A percentile compares a stretch with the other conserved stretches of the same genome.
Conservation (phyloP, 2,888 invertebrate species). For the Dendrolimus houi region DNA sequence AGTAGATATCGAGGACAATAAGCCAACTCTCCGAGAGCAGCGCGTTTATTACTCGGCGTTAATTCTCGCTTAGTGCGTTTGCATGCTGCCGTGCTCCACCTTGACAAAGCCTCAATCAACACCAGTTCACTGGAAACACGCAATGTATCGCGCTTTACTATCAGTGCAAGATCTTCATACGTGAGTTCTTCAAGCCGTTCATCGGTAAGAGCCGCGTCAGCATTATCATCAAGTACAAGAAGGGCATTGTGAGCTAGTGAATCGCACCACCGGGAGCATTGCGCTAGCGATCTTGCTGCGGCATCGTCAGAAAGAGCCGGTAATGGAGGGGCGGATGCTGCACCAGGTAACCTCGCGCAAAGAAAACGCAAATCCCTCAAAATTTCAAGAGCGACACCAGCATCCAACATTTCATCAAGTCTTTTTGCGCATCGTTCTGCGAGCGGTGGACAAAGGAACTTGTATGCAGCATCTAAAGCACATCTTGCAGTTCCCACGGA, state of each 20-base stretch:
- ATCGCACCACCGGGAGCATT: constrained; percentile 73
- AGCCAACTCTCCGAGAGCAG: constrained; percentile 67
- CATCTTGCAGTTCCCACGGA: constrained; percentile 80
- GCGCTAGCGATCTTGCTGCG: constrained; percentile 54
- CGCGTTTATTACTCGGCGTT: constrained; percentile 59
- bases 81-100: constrained; percentile 65
- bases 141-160: constrained; percentile 81
- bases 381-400: constrained; percentile 80
- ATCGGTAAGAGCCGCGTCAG: constrained; percentile 53
- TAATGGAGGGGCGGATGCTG: constrained; percentile 68
- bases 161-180: constrained; percentile 78
- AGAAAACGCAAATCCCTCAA: constrained; percentile 73
- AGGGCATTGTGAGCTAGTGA: constrained; percentile 82
- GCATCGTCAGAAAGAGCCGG: constrained; percentile 54
- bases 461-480: constrained; percentile 84
- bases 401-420: constrained; percentile 78
- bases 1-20: constrained; percentile 81
- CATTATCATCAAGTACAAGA: constrained; percentile 62
- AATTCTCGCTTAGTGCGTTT: constrained; percentile 60
- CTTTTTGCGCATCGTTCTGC: constrained; percentile 81
- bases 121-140: constrained; percentile 78
- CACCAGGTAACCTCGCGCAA: constrained; percentile 58
- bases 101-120: constrained; percentile 78
- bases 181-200: constrained; percentile 75
- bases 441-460: constrained; percentile 82